Base-by-base conservation (phyloP, 2,113 vertebrate genomes). In the Thunnus maccoyii region DNA sequence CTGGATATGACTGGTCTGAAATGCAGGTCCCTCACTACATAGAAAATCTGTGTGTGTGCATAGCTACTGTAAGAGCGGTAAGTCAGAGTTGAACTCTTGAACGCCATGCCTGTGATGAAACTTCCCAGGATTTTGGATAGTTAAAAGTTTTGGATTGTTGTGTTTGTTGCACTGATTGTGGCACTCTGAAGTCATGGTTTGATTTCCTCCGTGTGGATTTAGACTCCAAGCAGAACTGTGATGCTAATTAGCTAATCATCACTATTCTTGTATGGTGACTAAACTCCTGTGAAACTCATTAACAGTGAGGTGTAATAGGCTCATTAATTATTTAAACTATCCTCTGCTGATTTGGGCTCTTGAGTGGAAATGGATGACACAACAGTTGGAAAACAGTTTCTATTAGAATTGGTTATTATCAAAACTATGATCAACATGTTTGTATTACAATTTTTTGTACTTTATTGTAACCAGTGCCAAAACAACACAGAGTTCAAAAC, bases 291-390 rank as follows among this genome's bases (percentile, higher is more conserved):
- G 71, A 72, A 79, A 78, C 80, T 63, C 50, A 76, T 78, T 81
- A 75, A 72, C 32, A 17, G 6, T 13, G 5, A 55, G 1, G 16
- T 12, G 41, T 70, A 74, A 87, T 55, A 47, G 52, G 14, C 16
- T 82, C 75, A 88, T 88, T 73, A 73, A 80, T 80, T 84, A 90
- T 88, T 73, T 32, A 88, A 54, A 22, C 15, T 52, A 20, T 65
- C 22, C 17, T 20, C 50, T 55, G 30, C 13, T 73, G 25, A 32
- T 56, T 66, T 78, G 5, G 15, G 20, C 22, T 55, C 32, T 22
- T 65, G 9, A 66, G 12, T 48, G 1, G 55, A 27, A 27, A 48
- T 14, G 30, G 14, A 25, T 56, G 52, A 61, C 44, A 32, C 44
- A 80, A 41, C 27, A 66, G 61, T 72, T 68, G 8, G 3, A 80